Base-by-base conservation (phyloP, 2,888 invertebrate genomes). In the Tanypteryx hageni region DNA sequence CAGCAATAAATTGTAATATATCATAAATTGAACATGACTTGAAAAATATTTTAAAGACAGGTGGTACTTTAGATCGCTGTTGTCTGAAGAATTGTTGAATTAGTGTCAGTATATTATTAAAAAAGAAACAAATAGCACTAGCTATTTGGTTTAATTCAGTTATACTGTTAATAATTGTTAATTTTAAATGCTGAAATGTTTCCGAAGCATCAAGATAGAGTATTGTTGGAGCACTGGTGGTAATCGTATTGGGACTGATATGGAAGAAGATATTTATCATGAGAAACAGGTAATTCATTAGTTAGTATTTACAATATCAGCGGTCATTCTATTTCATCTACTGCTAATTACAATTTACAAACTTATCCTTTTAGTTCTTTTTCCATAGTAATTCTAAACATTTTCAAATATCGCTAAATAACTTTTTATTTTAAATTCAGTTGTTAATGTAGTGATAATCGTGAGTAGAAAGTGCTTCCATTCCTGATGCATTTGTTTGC, bases 251-350 rank as follows among this genome's bases (percentile, higher is more conserved):
- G 93, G 93, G 56, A 92, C 93, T 18, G 93, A 92, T 94, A 95
- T 95, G 95, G 94, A 92, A 86, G 92, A 85, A 64, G 86, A 92
- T 91, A 95, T 95, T 93, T 95, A 95, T 93, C 95, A 95, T 94
- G 95, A 95, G 93, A 95, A 95, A 94, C 95, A 95, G 95, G 95
- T 95, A 94, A 59, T 64, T n/a, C n/a, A n/a, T n/a, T 44, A 44
- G 44, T 44, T 44, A 44, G 5, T 44, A 44, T 44, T 44, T 44
- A 44, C 44, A 44, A 44, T 44, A 44, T 3, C 44, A 44, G 44
- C 44, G 44, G 44, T 44, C 44, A 44, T n/a, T n/a, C n/a, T 44
- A 44, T 44, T 44, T 5, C 5, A 44, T 44, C 3, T 44, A 44
- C 44, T 44, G 44, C 44, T 5, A 44, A 44, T 44, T 44, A 44